These are phyloP conservation scores for Scytalopus superciliaris DNA, from an alignment of 2,113 vertebrate genomes.

Conservation along the genomic window DNA sequence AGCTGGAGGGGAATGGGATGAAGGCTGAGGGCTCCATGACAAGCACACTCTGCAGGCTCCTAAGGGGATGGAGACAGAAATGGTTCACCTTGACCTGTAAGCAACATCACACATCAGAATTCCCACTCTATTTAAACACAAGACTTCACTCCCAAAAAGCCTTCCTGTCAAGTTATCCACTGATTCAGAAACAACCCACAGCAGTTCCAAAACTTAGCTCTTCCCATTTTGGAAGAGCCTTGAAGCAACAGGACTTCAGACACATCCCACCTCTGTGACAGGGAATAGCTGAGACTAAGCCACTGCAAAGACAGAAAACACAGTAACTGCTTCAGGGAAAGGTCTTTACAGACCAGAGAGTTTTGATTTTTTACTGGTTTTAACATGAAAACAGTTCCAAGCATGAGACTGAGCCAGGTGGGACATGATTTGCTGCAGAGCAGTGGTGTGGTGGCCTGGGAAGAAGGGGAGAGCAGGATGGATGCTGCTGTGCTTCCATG, in stretches of 20 bases:
- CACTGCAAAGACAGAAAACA: neutral
- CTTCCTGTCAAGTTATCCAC: neutral
- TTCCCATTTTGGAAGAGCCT: neutral
- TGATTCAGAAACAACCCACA: neutral
- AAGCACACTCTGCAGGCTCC: rapidly evolving
- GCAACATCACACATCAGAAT: neutral
- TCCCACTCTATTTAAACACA: neutral
- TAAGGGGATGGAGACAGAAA: neutral
- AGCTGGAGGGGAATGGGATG: neutral
- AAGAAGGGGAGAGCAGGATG: neutral
- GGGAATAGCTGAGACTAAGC: neutral
- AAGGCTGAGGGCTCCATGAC: neutral
- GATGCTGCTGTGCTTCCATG: neutral
- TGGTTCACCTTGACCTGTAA: neutral
- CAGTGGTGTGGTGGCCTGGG: neutral
- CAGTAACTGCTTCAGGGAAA: neutral
- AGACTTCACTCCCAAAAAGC: neutral
- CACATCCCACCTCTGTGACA: neutral
- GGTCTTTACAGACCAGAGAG: neutral
- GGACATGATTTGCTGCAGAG: neutral
- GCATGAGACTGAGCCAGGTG: neutral
- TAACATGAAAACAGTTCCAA: neutral
- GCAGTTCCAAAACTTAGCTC: neutral
- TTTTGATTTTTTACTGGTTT: neutral
- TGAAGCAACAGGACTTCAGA: neutral